Percentiles rank a stretch among this genome's conserved stretches.
Evolutionary conservation across 35 echinoderm and acorn worm genomes (phyloP).

Genomic region (Diadema setosum): DNA sequence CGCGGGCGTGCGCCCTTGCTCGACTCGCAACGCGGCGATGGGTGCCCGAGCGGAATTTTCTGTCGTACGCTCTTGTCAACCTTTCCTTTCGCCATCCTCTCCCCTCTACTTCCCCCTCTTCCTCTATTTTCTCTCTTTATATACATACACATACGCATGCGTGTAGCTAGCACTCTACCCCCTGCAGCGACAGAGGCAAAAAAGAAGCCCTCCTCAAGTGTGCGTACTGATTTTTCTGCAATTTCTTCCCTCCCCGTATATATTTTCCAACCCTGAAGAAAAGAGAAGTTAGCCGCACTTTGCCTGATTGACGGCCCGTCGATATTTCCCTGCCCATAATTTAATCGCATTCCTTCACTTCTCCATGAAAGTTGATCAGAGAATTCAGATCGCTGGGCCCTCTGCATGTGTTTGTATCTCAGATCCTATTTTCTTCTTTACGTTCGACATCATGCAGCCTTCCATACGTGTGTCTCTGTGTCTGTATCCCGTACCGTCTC

Average conservation of each 20-base stretch:
- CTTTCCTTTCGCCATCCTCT: too few relatives aligned
- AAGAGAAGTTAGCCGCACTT: conserved; percentile 10
- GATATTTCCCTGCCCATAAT: conserved; percentile 21
- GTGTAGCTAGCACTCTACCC: background rate
- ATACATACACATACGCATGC: too few relatives aligned
- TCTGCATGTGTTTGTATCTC: conserved; percentile 9
- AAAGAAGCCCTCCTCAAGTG: background rate
- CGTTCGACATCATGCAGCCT: too few relatives aligned
- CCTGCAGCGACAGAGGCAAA: background rate
- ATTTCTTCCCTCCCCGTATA: background rate
- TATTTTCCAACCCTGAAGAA: background rate
- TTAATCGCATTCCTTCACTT: conserved; percentile 10
- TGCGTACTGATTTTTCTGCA: conserved; percentile 5
- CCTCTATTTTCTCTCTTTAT: background rate
- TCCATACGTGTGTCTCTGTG: background rate
- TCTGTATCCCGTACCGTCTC: background rate
- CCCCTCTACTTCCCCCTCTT: background rate
- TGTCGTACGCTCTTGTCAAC: too few relatives aligned
- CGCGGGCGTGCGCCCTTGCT: background rate
- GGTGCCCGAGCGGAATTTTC: background rate
- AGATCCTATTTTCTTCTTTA: background rate
- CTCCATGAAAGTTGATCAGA: background rate
- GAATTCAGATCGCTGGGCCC: background rate
- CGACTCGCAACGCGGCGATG: background rate
- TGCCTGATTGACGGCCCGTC: background rate